Evolutionary conservation across 2,797 vertebrate species (phyloP).

Genomic region (Clarias pachynema): DNA sequence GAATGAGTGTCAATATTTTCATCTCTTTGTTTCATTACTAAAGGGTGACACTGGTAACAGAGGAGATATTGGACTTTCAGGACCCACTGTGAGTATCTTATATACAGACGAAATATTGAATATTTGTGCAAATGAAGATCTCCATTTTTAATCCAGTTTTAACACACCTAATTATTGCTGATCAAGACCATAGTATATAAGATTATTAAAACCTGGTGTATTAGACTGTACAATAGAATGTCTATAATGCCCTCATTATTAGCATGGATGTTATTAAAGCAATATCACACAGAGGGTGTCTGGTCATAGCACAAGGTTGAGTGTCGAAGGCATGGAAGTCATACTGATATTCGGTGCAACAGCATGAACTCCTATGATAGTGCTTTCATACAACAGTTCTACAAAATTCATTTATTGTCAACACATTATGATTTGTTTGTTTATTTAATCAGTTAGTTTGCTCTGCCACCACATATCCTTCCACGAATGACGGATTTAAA

Average conservation of each 20-base stretch:
- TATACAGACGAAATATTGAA: not conserved
- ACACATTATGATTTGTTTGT: too few species aligned
- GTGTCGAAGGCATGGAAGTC: too few species aligned
- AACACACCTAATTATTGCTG: not conserved
- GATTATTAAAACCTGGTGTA: not conserved
- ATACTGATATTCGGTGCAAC: too few species aligned
- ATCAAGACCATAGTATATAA: not conserved
- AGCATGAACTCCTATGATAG: too few species aligned
- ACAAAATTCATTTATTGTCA: too few species aligned
- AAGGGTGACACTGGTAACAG: conserved; percentile 91
- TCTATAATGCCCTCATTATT: not conserved
- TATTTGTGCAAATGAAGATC: not conserved
- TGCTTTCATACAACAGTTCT: too few species aligned
- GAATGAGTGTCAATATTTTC: not conserved
- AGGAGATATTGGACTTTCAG: conserved; percentile 83
- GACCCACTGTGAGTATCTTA: conserved; percentile 82
- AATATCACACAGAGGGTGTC: too few species aligned
- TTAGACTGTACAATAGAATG: not conserved
- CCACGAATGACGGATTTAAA: too few species aligned
- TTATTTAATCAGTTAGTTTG: too few species aligned
- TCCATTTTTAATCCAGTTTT: not conserved
- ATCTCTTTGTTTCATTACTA: conserved; percentile 40
- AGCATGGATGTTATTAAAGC: not conserved
- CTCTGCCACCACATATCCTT: too few species aligned
- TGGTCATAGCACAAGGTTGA: too few species aligned